Conservation (phyloP, 2,797 vertebrate genomes). For the Acanthiza pusilla region DNA sequence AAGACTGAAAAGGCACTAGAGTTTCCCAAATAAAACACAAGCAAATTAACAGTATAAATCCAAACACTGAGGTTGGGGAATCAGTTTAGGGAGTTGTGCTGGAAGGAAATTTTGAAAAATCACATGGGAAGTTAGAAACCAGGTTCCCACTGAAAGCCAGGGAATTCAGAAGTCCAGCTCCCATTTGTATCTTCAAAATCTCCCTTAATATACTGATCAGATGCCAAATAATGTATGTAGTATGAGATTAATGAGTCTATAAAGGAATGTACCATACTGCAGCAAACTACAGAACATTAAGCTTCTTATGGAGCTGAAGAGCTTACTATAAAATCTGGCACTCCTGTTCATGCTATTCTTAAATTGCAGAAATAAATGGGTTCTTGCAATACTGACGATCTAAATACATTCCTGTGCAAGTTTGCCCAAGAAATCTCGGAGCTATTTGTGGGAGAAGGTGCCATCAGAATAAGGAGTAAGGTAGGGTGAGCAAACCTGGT, state of each 20-base stretch:
- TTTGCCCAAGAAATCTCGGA: background rate
- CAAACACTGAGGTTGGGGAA: background rate
- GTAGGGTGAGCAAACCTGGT: background rate
- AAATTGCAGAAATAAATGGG: background rate
- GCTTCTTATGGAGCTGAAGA: conserved; percentile 2
- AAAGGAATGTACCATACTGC: background rate
- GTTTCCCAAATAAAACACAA: conserved; percentile 21
- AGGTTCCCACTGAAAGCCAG: background rate
- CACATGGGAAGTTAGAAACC: background rate
- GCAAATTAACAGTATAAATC: background rate
- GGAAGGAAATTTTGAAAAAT: background rate
- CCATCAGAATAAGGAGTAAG: background rate
- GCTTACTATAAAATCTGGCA: background rate
- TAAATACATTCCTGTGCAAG: background rate
- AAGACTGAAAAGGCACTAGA: conserved; percentile 60
- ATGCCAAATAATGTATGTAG: background rate
- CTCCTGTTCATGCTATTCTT: background rate
- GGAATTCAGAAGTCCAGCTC: background rate
- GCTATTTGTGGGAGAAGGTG: background rate
- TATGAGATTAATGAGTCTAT: background rate
- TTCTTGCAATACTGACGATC: background rate
- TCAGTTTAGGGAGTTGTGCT: background rate
- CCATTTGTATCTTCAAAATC: background rate
- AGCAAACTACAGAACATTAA: background rate
- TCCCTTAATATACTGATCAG: background rate